Base-by-base conservation (phyloP, 2,113 vertebrate species). In the Oplegnathus fasciatus region DNA sequence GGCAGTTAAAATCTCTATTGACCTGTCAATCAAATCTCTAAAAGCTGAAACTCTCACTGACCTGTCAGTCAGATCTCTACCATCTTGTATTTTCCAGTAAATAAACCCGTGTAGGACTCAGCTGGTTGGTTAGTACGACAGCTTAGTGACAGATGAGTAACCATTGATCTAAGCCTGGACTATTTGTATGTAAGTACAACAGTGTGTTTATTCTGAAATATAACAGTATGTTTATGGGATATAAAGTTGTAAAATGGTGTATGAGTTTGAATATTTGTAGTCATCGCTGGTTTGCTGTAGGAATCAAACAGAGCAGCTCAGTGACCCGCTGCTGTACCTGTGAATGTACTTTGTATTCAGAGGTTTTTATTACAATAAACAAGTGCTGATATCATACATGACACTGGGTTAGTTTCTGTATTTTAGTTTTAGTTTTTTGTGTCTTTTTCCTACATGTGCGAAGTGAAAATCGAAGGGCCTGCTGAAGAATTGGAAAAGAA, bases 321-420 rank as follows among this genome's bases (percentile, higher is more conserved):
- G 72, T 81, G 84, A 87, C 85, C 86, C 50, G 75, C 86, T 88
- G 89, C 89, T 88, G 86, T 93, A 84, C 89, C 90, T 91, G 92
- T 96, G 94, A 96, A 95, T 96, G 95, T 95, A 94, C 88, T 96
- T 96, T 96, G 93, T 95, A 96, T 92, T 93, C 90, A 89, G 90
- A 91, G 84, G 87, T 92, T 95, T 95, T 94, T 95, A 94, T 88
- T 88, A 94, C 86, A 96, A 94, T 96, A 96, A 96, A 96, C 79
- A 81, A 89, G 85, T 85, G 83, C 88, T 93, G 89, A 89, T 82
- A 91, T 83, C 74, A 78, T 48, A 65, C 34, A n/a, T 14, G 11
- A 6, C 0, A 2, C 28, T 34, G 28, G 1, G 26, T 52, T 2
- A 11, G 15, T 37, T 58, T 60, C 20, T 62, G 14, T 22, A 14